A percentile compares a stretch with the other conserved stretches of the same genome.
These are phyloP conservation scores for Pempheris klunzingeri DNA, from an alignment of 2,797 vertebrate species.

Conservation along the genomic window DNA sequence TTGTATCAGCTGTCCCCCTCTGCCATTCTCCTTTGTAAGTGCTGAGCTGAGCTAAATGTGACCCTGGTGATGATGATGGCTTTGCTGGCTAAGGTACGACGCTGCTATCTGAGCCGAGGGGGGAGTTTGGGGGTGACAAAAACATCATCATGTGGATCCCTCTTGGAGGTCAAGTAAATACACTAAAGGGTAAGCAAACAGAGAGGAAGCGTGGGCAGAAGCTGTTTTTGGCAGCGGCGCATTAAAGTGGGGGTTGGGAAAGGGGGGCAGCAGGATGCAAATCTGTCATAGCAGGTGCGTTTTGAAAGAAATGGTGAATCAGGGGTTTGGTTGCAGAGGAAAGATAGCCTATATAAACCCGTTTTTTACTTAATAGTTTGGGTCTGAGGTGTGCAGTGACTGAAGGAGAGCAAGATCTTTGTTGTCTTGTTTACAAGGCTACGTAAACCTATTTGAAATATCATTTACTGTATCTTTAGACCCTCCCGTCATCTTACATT, in stretches of 20 bases:
- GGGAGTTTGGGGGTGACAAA: conserved; percentile 40
- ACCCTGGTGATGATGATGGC: conserved; percentile 57
- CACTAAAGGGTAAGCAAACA: conserved; percentile 65
- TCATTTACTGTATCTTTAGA: conserved; percentile 35
- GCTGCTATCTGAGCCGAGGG: conserved; percentile 63
- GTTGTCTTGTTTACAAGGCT: neutral
- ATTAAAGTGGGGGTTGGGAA: conserved; percentile 33
- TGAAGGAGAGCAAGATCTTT: conserved; percentile 8
- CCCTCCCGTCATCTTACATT: conserved; percentile 30
- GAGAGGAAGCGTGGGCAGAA: conserved; percentile 50
- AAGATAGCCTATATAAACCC: neutral
- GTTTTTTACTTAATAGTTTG: conserved; percentile 8
- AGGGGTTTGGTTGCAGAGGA: neutral
- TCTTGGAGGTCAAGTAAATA: conserved; percentile 77
- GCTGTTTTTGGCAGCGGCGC: conserved; percentile 59
- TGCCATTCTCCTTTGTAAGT: conserved; percentile 49
- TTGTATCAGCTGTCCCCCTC: conserved; percentile 66
- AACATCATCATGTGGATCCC: conserved; percentile 60
- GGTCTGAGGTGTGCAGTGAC: conserved; percentile 1
- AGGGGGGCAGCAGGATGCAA: conserved; percentile 48
- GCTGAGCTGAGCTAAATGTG: conserved; percentile 78
- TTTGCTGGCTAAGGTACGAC: conserved; percentile 68
- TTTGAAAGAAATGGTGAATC: conserved; percentile 27
- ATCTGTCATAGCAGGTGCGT: conserved; percentile 70
- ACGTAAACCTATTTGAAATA: conserved; percentile 31